Evolutionary conservation across 1,140 invertebrate species (phyloP).

Genomic region (Phenacoccus solenopsis): DNA sequence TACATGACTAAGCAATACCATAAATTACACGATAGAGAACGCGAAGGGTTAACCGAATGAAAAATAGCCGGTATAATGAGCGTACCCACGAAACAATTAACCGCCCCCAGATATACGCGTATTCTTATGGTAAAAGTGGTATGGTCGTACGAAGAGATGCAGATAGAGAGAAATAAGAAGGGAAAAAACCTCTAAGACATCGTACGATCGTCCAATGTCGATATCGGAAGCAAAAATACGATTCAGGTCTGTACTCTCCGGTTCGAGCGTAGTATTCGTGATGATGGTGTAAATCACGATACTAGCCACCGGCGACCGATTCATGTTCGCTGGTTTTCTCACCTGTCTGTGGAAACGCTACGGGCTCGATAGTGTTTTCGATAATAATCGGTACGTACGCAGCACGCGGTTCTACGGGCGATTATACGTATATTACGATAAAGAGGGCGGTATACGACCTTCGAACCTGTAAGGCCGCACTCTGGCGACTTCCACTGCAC

Average conservation of each 20-base stretch:
- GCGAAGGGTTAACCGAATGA: conserved; percentile 1
- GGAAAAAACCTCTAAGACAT: neutral
- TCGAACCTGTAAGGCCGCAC: neutral
- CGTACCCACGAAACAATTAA: neutral
- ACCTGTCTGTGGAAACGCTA: neutral
- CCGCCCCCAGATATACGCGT: neutral
- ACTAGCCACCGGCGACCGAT: neutral
- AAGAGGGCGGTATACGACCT: neutral
- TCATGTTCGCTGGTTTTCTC: neutral
- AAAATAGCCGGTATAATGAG: neutral
- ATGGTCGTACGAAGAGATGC: too few relatives aligned
- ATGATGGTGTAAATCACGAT: conserved; percentile 1
- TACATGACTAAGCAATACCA: neutral
- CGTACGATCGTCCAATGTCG: neutral
- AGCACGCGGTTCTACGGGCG: neutral
- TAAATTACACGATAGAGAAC: neutral
- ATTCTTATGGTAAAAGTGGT: too few relatives aligned
- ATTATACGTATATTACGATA: neutral
- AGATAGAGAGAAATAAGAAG: neutral
- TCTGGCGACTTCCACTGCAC: too few relatives aligned
- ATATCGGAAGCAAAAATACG: neutral
- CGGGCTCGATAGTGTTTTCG: neutral
- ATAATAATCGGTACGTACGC: neutral
- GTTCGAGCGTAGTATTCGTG: neutral
- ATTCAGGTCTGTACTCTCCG: neutral